Evolutionary conservation across 1,140 invertebrate genomes (phyloP).

Genomic region (Brachionus sp.): DNA sequence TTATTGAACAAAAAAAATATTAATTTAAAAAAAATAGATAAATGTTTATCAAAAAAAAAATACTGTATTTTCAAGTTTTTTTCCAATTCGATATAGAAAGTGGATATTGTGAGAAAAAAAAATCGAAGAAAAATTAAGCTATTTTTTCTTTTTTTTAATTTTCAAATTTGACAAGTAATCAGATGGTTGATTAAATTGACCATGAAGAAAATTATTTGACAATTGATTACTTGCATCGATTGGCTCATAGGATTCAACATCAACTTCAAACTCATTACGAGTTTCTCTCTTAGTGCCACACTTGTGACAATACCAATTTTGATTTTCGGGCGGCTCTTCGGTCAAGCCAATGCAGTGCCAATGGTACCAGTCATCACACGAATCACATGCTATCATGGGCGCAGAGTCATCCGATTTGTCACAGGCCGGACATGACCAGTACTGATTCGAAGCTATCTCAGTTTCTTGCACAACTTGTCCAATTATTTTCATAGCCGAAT

Average conservation of each 20-base stretch:
- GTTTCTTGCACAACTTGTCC: conserved; percentile 39
- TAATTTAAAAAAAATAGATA: background rate
- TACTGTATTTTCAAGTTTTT: background rate
- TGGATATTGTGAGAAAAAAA: background rate
- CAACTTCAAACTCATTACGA: background rate
- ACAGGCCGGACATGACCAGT: conserved; percentile 32
- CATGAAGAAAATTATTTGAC: background rate
- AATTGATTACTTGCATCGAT: background rate
- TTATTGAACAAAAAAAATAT: background rate
- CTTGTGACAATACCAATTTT: conserved; percentile 45
- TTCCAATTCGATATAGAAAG: background rate
- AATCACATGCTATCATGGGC: conserved; percentile 40
- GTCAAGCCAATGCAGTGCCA: conserved; percentile 33
- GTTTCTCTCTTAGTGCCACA: background rate
- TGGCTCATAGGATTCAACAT: background rate
- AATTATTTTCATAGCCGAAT: conserved; percentile 32
- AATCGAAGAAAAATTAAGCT: background rate
- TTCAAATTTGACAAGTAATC: conserved; percentile 31
- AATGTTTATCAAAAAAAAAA: background rate
- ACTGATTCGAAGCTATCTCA: conserved; percentile 10
- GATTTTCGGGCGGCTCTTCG: conserved; percentile 38
- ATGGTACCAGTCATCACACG: conserved; percentile 45
- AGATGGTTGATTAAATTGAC: background rate
- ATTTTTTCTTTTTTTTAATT: conserved; percentile 39
- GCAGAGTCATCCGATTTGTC: background rate